phyloP scores from a whole-genome alignment of 2,113 vertebrate species.

The Serinus canaria region DNA sequence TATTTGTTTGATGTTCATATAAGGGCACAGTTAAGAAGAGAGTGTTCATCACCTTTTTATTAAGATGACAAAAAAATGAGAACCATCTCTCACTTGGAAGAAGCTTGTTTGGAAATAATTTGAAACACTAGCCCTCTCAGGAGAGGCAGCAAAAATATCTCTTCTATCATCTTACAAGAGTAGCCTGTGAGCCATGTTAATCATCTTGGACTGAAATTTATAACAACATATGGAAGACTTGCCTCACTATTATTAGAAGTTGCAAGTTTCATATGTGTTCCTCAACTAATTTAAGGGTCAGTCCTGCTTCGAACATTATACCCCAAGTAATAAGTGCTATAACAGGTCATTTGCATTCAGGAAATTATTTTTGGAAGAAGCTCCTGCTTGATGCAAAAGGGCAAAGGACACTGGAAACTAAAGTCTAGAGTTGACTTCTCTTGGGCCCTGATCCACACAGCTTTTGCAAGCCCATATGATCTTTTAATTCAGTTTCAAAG shows the following conservation, averaged over 20 bases:
- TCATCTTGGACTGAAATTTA: constrained; percentile 37
- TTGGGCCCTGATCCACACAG: not conserved
- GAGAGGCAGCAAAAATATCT: constrained; percentile 24
- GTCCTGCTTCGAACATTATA: not conserved
- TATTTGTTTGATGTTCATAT: not conserved
- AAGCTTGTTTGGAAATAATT: constrained; percentile 27
- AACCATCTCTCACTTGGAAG: not conserved
- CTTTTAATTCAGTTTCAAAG: not conserved
- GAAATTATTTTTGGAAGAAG: constrained; percentile 47
- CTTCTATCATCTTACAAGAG: constrained; percentile 37
- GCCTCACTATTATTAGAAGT: constrained; percentile 50
- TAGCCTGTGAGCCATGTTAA: constrained; percentile 33
- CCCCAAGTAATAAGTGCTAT: not conserved
- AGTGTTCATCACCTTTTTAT: not conserved
- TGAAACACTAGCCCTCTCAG: constrained; percentile 9
- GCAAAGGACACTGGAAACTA: not conserved
- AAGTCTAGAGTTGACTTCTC: not conserved
- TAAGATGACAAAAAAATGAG: constrained; percentile 25
- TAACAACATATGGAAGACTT: constrained; percentile 34
- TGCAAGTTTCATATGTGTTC: constrained; percentile 15
- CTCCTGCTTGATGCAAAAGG: constrained; percentile 10
- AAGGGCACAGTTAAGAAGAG: not conserved
- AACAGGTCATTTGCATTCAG: constrained; percentile 25
- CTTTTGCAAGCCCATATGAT: not conserved
- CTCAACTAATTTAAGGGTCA: not conserved